Evolutionary conservation across 2,888 invertebrate species (phyloP).

Genomic region (Iselma pallidipennis): DNA sequence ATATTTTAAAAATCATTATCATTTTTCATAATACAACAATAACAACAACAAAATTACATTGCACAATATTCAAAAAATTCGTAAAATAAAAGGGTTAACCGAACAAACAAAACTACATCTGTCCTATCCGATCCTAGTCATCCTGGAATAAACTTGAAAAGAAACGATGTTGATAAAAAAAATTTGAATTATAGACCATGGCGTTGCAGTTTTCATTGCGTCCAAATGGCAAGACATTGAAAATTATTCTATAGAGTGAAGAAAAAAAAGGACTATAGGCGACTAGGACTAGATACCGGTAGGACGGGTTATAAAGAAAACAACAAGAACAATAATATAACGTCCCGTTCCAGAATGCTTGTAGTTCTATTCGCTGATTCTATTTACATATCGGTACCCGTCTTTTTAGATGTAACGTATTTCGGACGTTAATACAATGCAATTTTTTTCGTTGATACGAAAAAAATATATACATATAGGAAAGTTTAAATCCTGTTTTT

Average conservation of each 20-base stretch:
- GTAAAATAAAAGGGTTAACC: neutral
- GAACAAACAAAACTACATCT: neutral
- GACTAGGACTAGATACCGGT: conserved; percentile 16
- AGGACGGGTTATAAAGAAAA: conserved; percentile 15
- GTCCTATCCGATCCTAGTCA: no score
- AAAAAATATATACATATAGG: no score
- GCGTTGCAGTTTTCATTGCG: conserved; percentile 20
- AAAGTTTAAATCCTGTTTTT: neutral
- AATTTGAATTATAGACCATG: neutral
- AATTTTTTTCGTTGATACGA: conserved; percentile 14
- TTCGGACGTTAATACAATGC: conserved; percentile 16
- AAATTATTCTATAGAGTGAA: conserved; percentile 4
- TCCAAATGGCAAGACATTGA: conserved; percentile 21
- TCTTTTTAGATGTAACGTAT: conserved; percentile 18
- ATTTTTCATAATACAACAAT: no score
- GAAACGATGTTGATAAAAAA: neutral
- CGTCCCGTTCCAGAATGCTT: conserved; percentile 25
- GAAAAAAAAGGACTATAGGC: neutral
- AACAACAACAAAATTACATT: no score
- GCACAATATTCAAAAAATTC: neutral
- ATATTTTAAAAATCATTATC: no score
- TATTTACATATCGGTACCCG: conserved; percentile 20
- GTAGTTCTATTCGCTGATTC: conserved; percentile 19
- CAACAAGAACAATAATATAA: conserved; percentile 8
- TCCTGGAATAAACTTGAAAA: neutral